Evolutionary conservation across 2,888 invertebrate genomes (phyloP).

Genomic region (Phengaris arion): DNA sequence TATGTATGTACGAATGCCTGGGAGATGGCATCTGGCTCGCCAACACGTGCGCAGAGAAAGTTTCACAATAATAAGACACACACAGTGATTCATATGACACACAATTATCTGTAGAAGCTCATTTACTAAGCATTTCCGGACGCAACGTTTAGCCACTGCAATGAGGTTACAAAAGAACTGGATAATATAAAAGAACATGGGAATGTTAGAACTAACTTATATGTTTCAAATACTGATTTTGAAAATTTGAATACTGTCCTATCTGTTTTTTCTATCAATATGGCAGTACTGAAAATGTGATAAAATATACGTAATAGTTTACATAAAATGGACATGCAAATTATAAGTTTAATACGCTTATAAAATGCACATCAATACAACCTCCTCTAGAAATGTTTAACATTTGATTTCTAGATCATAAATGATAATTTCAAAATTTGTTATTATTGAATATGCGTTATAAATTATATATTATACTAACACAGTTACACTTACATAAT

Average conservation of each 20-base stretch:
- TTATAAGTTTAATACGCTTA: background rate
- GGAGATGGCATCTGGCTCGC: background rate
- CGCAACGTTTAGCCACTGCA: background rate
- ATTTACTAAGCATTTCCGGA: background rate
- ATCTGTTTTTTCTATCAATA: no score
- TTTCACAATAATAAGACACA: background rate
- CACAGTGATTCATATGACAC: background rate
- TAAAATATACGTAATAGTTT: no score
- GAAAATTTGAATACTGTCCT: background rate
- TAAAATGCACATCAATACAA: background rate
- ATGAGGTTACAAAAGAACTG: no score
- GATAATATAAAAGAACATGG: no score
- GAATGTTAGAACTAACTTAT: no score
- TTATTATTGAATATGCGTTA: constrained; percentile 1
- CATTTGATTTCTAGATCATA: background rate
- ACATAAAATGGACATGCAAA: no score
- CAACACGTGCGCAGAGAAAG: no score
- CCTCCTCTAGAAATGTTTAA: background rate
- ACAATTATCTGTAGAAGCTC: background rate
- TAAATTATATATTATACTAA: background rate
- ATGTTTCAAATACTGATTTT: background rate
- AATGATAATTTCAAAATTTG: background rate
- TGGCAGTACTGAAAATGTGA: no score
- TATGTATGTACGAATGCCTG: background rate
- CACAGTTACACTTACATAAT: background rate